Evolutionary conservation across 2,797 vertebrate genomes (phyloP).

Genomic region (Pantherophis alleghaniensis): DNA sequence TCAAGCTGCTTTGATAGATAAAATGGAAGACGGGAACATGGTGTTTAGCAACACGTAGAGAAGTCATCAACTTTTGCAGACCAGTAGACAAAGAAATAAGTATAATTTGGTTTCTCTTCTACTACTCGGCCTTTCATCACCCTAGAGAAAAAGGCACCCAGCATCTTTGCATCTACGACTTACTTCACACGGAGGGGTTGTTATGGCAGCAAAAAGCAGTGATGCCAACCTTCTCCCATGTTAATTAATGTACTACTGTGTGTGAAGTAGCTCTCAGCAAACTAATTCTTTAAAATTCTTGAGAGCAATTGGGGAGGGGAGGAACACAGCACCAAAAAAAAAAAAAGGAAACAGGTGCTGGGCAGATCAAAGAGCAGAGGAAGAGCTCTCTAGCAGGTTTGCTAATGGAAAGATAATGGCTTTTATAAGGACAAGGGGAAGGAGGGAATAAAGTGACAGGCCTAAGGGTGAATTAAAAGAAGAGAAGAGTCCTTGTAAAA

Average conservation of each 20-base stretch:
- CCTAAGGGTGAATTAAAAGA: conserved; percentile 62
- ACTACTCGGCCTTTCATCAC: conserved; percentile 46
- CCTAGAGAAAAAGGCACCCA: conserved; percentile 41
- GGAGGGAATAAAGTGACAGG: conserved; percentile 57
- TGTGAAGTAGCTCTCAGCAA: conserved; percentile 57
- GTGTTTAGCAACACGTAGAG: neutral
- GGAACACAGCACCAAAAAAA: neutral
- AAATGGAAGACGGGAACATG: neutral
- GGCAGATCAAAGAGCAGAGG: conserved; percentile 65
- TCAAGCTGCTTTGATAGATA: neutral
- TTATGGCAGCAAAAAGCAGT: conserved; percentile 65
- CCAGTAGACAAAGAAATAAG: conserved; percentile 54
- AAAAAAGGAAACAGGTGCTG: conserved; percentile 58
- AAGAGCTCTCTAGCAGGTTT: conserved; percentile 63
- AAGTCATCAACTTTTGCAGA: conserved; percentile 38
- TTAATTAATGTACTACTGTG: conserved; percentile 43
- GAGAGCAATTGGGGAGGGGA: conserved; percentile 49
- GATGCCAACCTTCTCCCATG: conserved; percentile 38
- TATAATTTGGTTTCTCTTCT: conserved; percentile 48
- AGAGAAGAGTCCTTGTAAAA: conserved; percentile 58
- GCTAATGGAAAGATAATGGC: conserved; percentile 69
- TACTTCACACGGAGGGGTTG: conserved; percentile 57
- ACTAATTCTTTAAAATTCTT: conserved; percentile 62
- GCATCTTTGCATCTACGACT: conserved; percentile 50
- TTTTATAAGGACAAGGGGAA: conserved; percentile 58